Evolutionary conservation across 2,888 invertebrate genomes (phyloP), one percentile per base, ranked within the genome.

Genomic region (Nematopogon swammerdamellus): DNA sequence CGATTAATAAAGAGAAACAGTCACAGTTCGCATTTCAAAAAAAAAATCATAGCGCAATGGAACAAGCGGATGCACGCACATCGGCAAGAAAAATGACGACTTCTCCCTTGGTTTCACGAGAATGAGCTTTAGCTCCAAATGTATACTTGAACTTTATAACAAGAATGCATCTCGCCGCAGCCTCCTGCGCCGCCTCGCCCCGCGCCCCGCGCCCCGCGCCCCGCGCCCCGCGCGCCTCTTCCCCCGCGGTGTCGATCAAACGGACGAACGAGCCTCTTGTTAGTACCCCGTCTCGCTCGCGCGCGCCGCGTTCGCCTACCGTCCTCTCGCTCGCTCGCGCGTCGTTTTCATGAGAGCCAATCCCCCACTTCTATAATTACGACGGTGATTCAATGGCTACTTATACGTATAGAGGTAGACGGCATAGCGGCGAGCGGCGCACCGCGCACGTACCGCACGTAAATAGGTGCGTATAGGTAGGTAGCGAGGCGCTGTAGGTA

Each of bases 301-400:
- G 59, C 74, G 51, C 62, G 48, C 55, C 56, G 55, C 50, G 52
- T 3, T 55, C 55, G 59, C 59, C 57, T 67, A 63, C 60, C 56
- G 59, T 63, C 55, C 57, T 73, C 71, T 64, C 64, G 53, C 56
- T 65, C 68, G 52, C 65, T 60, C 73, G 54, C 65, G 58, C 50
- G 67, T 72, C 69, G 71, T 36, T 14, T 36, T 36, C 76, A 74
- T 70, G 76, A 70, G 75, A 77, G 74, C 76, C 77, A 76, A 77
- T 76, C 77, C 79, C 79, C 79, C 77, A 76, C 77, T 79, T 79
- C 76, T 79, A 79, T 79, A 79, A 79, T 79, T 79, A 79, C 77
- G 74, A 68, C 72, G 75, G 76, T 77, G 77, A 79, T 79, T 79
- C 79, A 79, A 79, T 79, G 73, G 75, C 77, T 74, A 73, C 76